A percentile compares a stretch with the other conserved stretches of the same genome.
Conservation (phyloP, 2,888 invertebrate species). For the Oxyteleia sp. region DNA sequence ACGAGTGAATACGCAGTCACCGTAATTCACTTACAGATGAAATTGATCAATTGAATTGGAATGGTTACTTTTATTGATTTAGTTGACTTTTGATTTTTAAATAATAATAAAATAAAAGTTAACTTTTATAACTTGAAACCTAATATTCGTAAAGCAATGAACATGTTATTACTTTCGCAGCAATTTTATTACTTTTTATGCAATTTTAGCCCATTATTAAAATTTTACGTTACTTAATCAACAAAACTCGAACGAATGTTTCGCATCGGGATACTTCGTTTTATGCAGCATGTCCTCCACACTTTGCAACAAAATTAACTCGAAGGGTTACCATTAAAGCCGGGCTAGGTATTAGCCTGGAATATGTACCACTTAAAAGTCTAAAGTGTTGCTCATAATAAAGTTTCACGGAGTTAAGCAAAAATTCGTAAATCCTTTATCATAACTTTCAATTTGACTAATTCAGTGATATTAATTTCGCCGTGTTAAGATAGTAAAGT, state of each 20-base stretch:
- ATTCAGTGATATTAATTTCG: conserved; percentile 31
- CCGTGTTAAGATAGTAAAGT: conserved; percentile 13
- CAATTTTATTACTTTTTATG: not conserved
- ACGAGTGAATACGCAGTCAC: no score
- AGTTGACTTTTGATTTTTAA: no score
- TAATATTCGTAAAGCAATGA: no score
- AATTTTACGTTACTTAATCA: conserved; percentile 10
- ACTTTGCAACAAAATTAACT: conserved; percentile 35
- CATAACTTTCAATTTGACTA: conserved; percentile 35
- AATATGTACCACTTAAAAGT: conserved; percentile 43
- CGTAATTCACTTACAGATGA: no score
- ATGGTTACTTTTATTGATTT: no score
- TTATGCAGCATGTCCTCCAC: conserved; percentile 14
- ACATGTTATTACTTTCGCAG: not conserved
- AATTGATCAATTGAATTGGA: no score
- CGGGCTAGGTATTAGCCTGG: conserved; percentile 12
- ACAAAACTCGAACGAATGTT: conserved; percentile 23
- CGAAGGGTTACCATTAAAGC: conserved; percentile 28
- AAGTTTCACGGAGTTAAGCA: conserved; percentile 19
- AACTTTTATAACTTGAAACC: no score
- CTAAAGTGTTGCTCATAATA: conserved; percentile 31
- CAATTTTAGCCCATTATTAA: not conserved
- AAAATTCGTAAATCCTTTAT: conserved; percentile 35
- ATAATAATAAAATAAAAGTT: no score
- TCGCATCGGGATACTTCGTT: conserved; percentile 9